These are phyloP conservation scores for Venusia cambrica DNA, from an alignment of 2,888 invertebrate genomes.

Conservation along the genomic window DNA sequence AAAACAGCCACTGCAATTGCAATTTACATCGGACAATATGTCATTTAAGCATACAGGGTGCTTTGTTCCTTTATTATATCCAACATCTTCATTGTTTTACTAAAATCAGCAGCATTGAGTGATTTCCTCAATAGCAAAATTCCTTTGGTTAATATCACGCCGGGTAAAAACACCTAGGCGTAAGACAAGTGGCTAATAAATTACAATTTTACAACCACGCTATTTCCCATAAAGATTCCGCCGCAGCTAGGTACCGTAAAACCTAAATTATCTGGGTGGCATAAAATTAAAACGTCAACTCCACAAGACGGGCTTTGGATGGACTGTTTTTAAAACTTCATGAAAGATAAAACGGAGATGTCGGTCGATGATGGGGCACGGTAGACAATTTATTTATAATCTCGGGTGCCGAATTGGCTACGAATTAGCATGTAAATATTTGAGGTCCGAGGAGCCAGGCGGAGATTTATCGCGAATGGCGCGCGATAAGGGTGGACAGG, in stretches of 20 bases:
- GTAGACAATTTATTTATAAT: constrained; percentile 77
- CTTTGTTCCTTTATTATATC: constrained; percentile 28
- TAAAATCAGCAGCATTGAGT: constrained; percentile 23
- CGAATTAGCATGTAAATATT: constrained; percentile 81
- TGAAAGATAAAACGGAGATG: constrained; percentile 71
- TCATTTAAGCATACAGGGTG: constrained; percentile 19
- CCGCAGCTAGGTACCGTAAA: constrained; percentile 53
- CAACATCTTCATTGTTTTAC: constrained; percentile 42
- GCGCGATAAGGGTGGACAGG: constrained; percentile 70
- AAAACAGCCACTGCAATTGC: too few species aligned
- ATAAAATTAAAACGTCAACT: constrained; percentile 68
- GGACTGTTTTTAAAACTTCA: constrained; percentile 67
- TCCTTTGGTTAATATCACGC: constrained; percentile 24
- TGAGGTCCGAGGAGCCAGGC: constrained; percentile 74
- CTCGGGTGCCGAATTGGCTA: constrained; percentile 76
- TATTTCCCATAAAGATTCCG: constrained; percentile 45
- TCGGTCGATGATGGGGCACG: constrained; percentile 60
- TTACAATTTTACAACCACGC: constrained; percentile 39
- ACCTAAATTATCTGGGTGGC: constrained; percentile 60
- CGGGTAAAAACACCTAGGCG: constrained; percentile 21
- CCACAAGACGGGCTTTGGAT: constrained; percentile 38
- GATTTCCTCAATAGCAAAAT: constrained; percentile 24
- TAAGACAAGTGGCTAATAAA: constrained; percentile 29
- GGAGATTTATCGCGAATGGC: constrained; percentile 75
- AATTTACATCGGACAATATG: constrained; percentile 16